phyloP scores from a whole-genome alignment of 2,888 invertebrate genomes.

The Hirtodrosophila alboralis region DNA sequence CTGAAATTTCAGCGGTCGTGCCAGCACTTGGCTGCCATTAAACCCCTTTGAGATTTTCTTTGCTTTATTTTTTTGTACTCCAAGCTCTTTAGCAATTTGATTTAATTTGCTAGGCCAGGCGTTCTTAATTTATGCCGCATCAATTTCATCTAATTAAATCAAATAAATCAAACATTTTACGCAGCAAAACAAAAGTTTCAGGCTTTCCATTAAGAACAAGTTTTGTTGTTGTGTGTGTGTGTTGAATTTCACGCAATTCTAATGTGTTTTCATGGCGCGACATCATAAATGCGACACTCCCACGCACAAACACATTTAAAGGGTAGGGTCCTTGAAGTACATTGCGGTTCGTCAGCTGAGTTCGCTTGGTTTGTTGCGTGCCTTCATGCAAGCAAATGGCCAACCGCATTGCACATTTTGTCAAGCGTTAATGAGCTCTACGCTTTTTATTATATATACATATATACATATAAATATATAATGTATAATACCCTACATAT shows the following conservation, averaged over 20 bases:
- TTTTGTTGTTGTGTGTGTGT: conserved; percentile 6
- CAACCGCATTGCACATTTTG: conserved; percentile 60
- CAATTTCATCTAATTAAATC: conserved; percentile 50
- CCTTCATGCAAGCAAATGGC: conserved; percentile 48
- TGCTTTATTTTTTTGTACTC: conserved; percentile 8
- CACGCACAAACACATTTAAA: conserved; percentile 22
- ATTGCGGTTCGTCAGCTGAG: conserved; percentile 11
- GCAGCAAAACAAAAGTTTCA: conserved; percentile 4
- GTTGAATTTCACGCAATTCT: conserved; percentile 64
- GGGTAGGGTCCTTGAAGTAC: conserved; percentile 23
- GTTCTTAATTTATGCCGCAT: conserved; percentile 32
- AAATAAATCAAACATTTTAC: conserved; percentile 58
- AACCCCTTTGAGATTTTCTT: conserved; percentile 55
- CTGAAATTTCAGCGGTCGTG: conserved; percentile 54
- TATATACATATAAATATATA: neutral
- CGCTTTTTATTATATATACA: conserved; percentile 12
- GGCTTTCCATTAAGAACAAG: neutral
- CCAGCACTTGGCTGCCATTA: conserved; percentile 59
- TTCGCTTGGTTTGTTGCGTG: conserved; percentile 34
- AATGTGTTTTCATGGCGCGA: conserved; percentile 53
- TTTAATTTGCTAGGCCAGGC: conserved; percentile 62
- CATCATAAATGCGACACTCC: conserved; percentile 54
- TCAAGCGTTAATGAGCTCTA: conserved; percentile 61
- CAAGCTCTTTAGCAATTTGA: conserved; percentile 56
- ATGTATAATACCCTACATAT: no score